Percentiles rank a stretch among this genome's conserved stretches.
Evolutionary conservation across 2,888 invertebrate species (phyloP).

Genomic region (Zygaena filipendulae): DNA sequence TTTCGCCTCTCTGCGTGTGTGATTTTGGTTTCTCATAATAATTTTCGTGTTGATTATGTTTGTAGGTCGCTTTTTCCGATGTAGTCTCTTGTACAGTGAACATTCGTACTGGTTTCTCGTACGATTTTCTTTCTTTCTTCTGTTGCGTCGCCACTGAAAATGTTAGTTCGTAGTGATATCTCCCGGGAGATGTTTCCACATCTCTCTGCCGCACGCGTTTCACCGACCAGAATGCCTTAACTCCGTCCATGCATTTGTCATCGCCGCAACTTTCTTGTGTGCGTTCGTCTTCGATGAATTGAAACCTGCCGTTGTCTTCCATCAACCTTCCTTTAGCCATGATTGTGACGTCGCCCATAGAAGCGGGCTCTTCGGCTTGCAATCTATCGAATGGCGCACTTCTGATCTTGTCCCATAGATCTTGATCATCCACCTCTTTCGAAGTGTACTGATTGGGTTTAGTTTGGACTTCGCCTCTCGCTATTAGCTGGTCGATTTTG

Average conservation of each 20-base stretch:
- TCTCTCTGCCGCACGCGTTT: constrained; percentile 75
- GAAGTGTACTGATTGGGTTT: constrained; percentile 28
- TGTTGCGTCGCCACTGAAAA: constrained; percentile 70
- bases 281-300: constrained; percentile 63
- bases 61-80: constrained; percentile 33
- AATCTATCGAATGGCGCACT: constrained; percentile 50
- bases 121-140: constrained; percentile 49
- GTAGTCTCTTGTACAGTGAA: constrained; percentile 69
- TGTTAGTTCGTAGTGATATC: constrained; percentile 72
- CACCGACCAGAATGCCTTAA: constrained; percentile 76
- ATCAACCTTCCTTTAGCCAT: constrained; percentile 73
- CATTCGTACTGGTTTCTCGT: constrained; percentile 68
- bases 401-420: constrained; percentile 60
- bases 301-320: constrained; percentile 55
- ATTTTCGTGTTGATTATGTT: constrained; percentile 22
- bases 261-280: constrained; percentile 37
- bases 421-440: constrained; percentile 48
- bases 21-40: constrained; percentile 17
- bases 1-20: constrained; percentile 29
- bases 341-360: constrained; percentile 72
- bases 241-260: constrained; percentile 58
- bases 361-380: constrained; percentile 46
- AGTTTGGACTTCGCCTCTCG: constrained; percentile 34
- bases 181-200: constrained; percentile 43
- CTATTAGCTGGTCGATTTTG: constrained; percentile 59